Conservation (phyloP, 2,113 vertebrate species). For the Phaetusa simplex region DNA sequence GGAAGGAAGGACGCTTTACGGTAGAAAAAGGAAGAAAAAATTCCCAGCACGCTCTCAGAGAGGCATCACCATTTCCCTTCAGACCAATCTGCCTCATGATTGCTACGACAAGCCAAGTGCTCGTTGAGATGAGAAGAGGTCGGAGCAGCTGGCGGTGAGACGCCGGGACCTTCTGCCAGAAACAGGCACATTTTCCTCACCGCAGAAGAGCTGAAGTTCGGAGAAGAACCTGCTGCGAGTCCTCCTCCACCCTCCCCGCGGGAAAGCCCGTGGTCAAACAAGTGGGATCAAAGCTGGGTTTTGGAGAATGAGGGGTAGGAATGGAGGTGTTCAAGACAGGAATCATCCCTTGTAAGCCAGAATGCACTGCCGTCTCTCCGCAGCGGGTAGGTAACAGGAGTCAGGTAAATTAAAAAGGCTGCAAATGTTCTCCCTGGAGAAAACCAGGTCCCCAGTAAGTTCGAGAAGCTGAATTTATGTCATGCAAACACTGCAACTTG, state of each 20-base stretch:
- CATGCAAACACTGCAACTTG: not conserved
- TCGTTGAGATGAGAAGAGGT: not conserved
- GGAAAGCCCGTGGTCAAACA: fast-evolving
- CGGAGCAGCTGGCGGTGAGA: not conserved
- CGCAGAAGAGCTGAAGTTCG: not conserved
- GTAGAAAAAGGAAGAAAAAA: not conserved
- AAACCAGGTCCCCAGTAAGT: not conserved
- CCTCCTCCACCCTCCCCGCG: fast-evolving
- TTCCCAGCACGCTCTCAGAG: not conserved
- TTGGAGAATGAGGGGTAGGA: not conserved
- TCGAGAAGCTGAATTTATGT: not conserved
- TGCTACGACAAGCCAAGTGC: not conserved
- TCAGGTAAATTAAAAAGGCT: not conserved
- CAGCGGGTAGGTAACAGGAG: fast-evolving
- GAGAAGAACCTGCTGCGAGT: not conserved
- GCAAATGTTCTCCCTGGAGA: not conserved
- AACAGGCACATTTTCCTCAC: not conserved
- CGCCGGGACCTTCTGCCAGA: not conserved
- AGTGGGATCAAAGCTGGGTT: not conserved
- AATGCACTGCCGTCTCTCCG: not conserved
- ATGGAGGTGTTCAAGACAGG: not conserved
- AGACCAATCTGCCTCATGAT: not conserved
- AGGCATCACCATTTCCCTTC: not conserved
- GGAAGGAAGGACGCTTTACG: not conserved
- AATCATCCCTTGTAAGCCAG: not conserved